Evolutionary conservation across 2,888 invertebrate species (phyloP), one percentile per base, ranked within the genome.

Genomic region (Idaea straminata): DNA sequence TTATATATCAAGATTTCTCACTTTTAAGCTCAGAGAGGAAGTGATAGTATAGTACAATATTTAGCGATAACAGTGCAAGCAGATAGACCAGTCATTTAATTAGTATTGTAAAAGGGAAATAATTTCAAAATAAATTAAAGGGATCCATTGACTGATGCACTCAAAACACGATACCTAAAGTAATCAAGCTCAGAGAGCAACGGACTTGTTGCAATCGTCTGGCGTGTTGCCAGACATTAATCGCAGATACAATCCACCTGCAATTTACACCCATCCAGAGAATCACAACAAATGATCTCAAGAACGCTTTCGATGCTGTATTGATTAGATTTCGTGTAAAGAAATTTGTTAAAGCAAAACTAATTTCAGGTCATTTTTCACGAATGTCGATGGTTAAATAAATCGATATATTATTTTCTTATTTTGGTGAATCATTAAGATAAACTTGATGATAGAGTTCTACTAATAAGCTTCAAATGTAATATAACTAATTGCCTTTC

Each of bases 191-290:
- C 62, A 67, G 65, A 69, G 70, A 69, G 66, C 61, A 69, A 47
- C 47, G 63, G 78, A 82, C 80, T 79, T 82, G 82, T 83, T 81
- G 81, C 80, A 73, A 77, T 69, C 67, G 62, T 65, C 74, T 86
- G 85, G 85, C 83, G 61, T 35, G 36, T 35, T 69, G 83, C 85
- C 85, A 85, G 75, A 66, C 79, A 76, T 82, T 81, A 81, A 83
- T 83, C 76, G 76, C 72, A 77, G 78, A 75, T 77, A 69, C 73
- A 61, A 76, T 77, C 78, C 81, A 84, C 82, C 84, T 83, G 82
- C 79, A 79, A 78, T 77, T 79, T 76, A 76, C 79, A 77, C 78
- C 71, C 70, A 72, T 71, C 72, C 73, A 72, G 71, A 70, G 64
- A 72, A 72, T 68, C 66, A 66, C 66, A 65, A 64, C 73, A 70